Conservation (phyloP, 2,888 invertebrate species). For the Amblyjoppa fuscipennis region DNA sequence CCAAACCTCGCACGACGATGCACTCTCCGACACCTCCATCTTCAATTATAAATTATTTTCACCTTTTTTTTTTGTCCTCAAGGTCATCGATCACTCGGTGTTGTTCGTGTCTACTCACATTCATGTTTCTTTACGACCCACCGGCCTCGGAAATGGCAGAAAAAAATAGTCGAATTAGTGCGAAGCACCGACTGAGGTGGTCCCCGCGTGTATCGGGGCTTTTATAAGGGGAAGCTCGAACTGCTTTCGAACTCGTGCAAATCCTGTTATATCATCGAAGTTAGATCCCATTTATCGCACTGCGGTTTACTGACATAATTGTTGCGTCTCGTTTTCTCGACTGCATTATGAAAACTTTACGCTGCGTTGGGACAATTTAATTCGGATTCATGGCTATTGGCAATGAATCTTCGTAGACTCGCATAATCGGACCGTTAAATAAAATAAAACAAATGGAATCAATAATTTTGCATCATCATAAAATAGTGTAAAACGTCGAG, state of each 20-base stretch:
- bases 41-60: conserved; percentile 1
- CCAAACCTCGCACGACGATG: conserved; percentile 61
- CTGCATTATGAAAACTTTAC: background rate
- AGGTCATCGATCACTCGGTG: background rate
- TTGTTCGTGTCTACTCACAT: conserved; percentile 25
- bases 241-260: conserved; percentile 42
- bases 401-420: background rate
- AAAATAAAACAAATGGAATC: too few relatives aligned
- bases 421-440: background rate
- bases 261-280: conserved; percentile 59
- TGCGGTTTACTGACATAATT: conserved; percentile 61
- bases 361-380: background rate
- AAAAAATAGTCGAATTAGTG: conserved; percentile 56
- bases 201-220: conserved; percentile 36
- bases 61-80: background rate
- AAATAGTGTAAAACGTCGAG: too few relatives aligned
- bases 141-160: background rate
- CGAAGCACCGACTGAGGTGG: conserved; percentile 66
- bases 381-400: background rate
- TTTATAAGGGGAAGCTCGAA: conserved; percentile 67
- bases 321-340: conserved; percentile 20
- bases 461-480: too few relatives aligned
- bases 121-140: conserved; percentile 2
- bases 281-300: conserved; percentile 57
- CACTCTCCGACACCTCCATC: conserved; percentile 57